Percentiles rank a stretch among this genome's conserved stretches.
These are phyloP conservation scores for Crotalus tigris DNA, from an alignment of 2,113 vertebrate genomes.

Conservation along the genomic window DNA sequence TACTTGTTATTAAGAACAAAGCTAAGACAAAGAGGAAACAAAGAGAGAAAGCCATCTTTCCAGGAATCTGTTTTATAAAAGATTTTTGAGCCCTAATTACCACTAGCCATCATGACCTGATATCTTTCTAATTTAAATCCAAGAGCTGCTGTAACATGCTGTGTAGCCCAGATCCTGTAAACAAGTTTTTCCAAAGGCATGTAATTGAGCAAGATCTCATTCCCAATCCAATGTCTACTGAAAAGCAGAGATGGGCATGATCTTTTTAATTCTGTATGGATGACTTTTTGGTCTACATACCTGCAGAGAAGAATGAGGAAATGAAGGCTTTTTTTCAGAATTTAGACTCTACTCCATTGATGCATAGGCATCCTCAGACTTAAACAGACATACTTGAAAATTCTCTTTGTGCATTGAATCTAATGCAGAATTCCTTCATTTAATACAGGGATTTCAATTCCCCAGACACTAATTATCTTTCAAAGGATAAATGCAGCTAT, in stretches of 20 bases:
- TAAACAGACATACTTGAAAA: not conserved
- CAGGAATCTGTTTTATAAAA: not conserved
- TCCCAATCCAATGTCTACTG: not conserved
- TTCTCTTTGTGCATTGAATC: not conserved
- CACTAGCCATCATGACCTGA: not conserved
- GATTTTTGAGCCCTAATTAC: not conserved
- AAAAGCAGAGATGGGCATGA: not conserved
- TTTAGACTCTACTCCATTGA: not conserved
- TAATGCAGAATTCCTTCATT: not conserved
- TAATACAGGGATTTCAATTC: not conserved
- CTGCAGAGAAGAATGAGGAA: not conserved
- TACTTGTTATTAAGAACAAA: not conserved
- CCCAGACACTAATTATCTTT: not conserved
- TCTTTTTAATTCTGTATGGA: not conserved
- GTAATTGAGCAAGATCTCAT: not conserved
- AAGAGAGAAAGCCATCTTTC: not conserved
- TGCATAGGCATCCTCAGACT: not conserved
- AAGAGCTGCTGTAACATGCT: not conserved
- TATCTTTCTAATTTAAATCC: not conserved
- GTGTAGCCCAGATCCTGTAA: not conserved
- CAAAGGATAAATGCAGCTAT: not conserved
- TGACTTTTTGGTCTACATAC: not conserved
- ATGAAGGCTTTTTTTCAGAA: not conserved
- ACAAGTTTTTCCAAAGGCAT: not conserved
- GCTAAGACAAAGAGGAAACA: not conserved